phyloP scores from a whole-genome alignment of 2,888 invertebrate genomes.

The Phengaris alcon region DNA sequence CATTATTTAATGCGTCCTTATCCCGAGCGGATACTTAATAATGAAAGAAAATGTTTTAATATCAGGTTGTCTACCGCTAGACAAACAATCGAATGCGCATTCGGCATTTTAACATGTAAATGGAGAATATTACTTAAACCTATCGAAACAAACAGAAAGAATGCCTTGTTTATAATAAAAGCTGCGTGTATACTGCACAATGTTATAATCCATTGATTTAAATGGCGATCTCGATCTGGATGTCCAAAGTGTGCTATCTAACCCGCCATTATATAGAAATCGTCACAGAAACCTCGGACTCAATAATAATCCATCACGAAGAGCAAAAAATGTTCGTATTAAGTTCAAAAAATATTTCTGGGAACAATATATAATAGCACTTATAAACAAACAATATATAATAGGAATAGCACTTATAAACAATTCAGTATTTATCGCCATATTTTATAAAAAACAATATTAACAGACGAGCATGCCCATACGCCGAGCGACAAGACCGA shows the following conservation, averaged over 20 bases:
- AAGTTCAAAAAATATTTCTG: no score
- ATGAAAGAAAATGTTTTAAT: constrained; percentile 38
- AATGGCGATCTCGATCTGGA: constrained; percentile 37
- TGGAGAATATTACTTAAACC: constrained; percentile 33
- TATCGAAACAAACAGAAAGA: constrained; percentile 38
- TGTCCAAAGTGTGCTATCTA: constrained; percentile 32
- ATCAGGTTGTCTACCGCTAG: constrained; percentile 35
- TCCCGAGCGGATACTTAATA: constrained; percentile 35
- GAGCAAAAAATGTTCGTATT: constrained; percentile 28
- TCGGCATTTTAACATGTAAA: not conserved
- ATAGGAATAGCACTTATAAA: constrained; percentile 35
- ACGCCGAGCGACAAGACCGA: constrained; percentile 20
- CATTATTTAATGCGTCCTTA: constrained; percentile 37
- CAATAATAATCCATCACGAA: constrained; percentile 34
- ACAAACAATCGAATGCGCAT: not conserved
- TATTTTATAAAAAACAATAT: not conserved
- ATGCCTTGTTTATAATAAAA: constrained; percentile 37
- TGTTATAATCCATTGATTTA: constrained; percentile 28
- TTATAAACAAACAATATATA: no score
- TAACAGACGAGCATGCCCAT: not conserved
- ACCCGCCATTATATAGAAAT: constrained; percentile 37
- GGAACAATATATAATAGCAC: no score
- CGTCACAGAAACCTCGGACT: constrained; percentile 13
- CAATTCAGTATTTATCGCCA: constrained; percentile 34
- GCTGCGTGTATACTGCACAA: constrained; percentile 37